These are phyloP conservation scores for Phoebastria nigripes DNA, from an alignment of 2,797 vertebrate species.

Conservation along the genomic window DNA sequence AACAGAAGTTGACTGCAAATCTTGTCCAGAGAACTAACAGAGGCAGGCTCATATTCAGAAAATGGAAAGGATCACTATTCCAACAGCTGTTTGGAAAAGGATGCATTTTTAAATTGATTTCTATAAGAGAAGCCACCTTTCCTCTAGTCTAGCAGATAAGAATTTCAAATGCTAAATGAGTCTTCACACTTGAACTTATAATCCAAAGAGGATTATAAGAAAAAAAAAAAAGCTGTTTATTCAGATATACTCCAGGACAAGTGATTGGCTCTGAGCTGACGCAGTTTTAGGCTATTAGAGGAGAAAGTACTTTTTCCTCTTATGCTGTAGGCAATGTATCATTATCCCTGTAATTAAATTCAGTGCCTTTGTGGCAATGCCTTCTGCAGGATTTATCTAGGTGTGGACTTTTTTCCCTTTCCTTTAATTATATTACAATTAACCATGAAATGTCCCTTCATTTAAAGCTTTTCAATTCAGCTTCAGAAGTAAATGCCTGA, in stretches of 20 bases:
- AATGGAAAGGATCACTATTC: rapidly evolving
- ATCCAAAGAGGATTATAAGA: background rate
- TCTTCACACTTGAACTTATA: background rate
- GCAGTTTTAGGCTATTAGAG: background rate
- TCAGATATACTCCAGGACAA: background rate
- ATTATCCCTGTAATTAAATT: background rate
- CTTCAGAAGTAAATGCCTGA: background rate
- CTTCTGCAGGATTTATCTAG: background rate
- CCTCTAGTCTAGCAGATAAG: background rate
- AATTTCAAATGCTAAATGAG: background rate
- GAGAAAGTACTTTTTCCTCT: background rate
- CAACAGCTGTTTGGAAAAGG: background rate
- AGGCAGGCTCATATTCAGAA: background rate
- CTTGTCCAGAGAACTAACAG: background rate
- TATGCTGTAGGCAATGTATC: background rate
- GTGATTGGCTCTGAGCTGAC: background rate
- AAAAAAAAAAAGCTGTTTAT: background rate
- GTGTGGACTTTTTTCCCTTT: background rate
- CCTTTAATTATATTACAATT: constrained; percentile 11
- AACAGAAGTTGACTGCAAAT: background rate
- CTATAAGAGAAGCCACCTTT: background rate
- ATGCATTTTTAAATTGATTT: background rate
- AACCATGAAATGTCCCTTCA: background rate
- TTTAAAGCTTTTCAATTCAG: background rate
- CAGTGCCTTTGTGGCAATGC: background rate